These are phyloP conservation scores for Montipora foliosa DNA, from an alignment of 64 coral and sea anemone genomes.

Conservation along the genomic window DNA sequence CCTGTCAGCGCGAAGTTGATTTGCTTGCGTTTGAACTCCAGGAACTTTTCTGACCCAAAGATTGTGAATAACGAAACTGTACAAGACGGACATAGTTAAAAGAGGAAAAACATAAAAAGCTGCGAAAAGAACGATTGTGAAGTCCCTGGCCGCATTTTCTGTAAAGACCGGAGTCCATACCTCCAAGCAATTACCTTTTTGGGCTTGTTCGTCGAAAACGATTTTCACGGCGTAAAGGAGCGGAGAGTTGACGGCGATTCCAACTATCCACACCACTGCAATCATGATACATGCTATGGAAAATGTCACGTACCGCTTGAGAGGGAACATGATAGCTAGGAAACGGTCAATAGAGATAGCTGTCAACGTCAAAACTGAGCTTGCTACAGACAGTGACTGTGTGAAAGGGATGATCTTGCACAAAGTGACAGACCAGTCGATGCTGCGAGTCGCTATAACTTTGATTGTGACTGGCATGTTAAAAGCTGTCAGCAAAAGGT, in stretches of 20 bases:
- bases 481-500: constrained; percentile 71
- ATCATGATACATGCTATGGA: constrained; percentile 51
- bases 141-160: constrained; percentile 23
- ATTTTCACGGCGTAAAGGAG: constrained; percentile 60
- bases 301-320: constrained; percentile 81
- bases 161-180: constrained; percentile 53
- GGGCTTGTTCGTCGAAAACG: too few relatives aligned
- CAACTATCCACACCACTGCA: constrained; percentile 62
- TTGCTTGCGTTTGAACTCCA: constrained; percentile 64
- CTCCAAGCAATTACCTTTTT: constrained; percentile 45
- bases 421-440: constrained; percentile 23
- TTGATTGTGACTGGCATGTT: constrained; percentile 65
- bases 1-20: constrained; percentile 71
- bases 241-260: constrained; percentile 47
- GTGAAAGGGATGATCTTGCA: constrained; percentile 81
- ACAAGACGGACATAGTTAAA: constrained; percentile 59
- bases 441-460: background rate
- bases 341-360: constrained; percentile 87
- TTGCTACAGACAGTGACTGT: constrained; percentile 67
- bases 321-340: constrained; percentile 70
- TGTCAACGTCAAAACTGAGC: constrained; percentile 78
- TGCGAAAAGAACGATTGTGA: constrained; percentile 69
- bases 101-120: constrained; percentile 76
- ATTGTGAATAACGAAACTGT: constrained; percentile 68
- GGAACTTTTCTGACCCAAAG: constrained; percentile 90